Percentiles rank a stretch among this genome's conserved stretches.
phyloP scores from a whole-genome alignment of 2,797 vertebrate genomes.

The Leptodactylus fallax region DNA sequence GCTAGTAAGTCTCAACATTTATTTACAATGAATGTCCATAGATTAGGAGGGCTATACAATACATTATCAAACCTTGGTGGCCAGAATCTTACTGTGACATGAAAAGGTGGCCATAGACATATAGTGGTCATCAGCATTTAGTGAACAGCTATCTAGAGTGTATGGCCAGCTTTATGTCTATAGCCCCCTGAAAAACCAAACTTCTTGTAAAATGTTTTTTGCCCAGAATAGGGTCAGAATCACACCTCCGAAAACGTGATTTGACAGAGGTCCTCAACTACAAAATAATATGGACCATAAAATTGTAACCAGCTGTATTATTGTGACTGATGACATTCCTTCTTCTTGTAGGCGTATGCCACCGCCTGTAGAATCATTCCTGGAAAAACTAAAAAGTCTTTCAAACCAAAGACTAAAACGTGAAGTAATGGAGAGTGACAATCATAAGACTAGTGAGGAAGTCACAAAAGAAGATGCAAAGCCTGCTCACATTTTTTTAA shows the following conservation, averaged over 20 bases:
- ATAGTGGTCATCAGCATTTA: not conserved
- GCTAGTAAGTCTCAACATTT: not conserved
- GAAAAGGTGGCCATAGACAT: not conserved
- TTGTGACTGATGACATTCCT: not conserved
- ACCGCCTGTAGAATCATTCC: slow-evolving; percentile 43
- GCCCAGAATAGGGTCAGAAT: not conserved
- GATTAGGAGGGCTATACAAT: not conserved
- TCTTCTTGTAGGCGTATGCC: slow-evolving; percentile 51
- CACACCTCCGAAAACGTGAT: not conserved
- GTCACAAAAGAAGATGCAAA: not conserved
- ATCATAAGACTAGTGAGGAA: not conserved
- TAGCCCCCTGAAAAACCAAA: not conserved
- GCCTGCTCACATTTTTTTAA: not conserved
- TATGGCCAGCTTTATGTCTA: not conserved
- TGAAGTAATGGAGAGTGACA: not conserved
- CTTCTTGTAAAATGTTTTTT: not conserved
- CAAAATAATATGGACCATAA: too few species aligned
- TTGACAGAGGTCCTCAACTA: too few species aligned
- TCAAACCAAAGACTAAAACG: slow-evolving; percentile 28
- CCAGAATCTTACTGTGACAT: not conserved
- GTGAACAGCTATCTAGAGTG: too few species aligned
- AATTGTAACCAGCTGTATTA: too few species aligned
- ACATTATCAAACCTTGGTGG: not conserved
- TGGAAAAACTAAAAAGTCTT: slow-evolving; percentile 42
- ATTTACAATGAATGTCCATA: not conserved